Percentiles rank a stretch among this genome's conserved stretches.
These are phyloP conservation scores for Actinernus sp. DNA, from an alignment of 92 coral and sea anemone species.

Conservation along the genomic window DNA sequence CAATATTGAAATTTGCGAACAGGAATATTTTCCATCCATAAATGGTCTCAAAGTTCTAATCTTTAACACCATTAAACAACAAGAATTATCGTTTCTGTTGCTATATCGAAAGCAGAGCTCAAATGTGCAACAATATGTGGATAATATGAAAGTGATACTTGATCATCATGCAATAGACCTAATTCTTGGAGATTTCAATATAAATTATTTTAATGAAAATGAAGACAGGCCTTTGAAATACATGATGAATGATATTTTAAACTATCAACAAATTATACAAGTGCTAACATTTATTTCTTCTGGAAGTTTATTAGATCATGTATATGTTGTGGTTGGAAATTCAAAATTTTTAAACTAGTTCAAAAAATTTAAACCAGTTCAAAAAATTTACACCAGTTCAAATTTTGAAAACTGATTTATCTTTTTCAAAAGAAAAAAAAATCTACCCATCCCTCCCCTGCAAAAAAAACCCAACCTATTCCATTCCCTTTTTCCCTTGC, in stretches of 20 bases:
- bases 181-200: conserved; percentile 60
- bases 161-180: conserved; percentile 36
- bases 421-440: too few species aligned
- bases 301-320: conserved; percentile 71
- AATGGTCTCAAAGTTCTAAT: too few species aligned
- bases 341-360: too few species aligned
- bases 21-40: conserved; percentile 30
- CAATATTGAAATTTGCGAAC: conserved; percentile 20
- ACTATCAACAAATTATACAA: conserved; percentile 58
- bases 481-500: too few species aligned
- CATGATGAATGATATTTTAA: conserved; percentile 40
- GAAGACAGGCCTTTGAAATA: conserved; percentile 30
- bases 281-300: conserved; percentile 63
- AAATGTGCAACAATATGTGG: conserved; percentile 8
- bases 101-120: conserved; percentile 27
- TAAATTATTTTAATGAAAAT: conserved; percentile 45
- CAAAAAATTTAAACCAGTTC: too few species aligned
- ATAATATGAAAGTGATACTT: conserved; percentile 22
- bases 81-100: conserved; percentile 17
- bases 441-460: too few species aligned
- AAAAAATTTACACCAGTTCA: too few species aligned
- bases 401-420: too few species aligned
- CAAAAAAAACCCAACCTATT: too few species aligned
- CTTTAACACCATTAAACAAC: too few species aligned
- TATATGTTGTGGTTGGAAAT: too few species aligned